Conservation (phyloP, 2,888 invertebrate genomes). For the Icerya purchasi region DNA sequence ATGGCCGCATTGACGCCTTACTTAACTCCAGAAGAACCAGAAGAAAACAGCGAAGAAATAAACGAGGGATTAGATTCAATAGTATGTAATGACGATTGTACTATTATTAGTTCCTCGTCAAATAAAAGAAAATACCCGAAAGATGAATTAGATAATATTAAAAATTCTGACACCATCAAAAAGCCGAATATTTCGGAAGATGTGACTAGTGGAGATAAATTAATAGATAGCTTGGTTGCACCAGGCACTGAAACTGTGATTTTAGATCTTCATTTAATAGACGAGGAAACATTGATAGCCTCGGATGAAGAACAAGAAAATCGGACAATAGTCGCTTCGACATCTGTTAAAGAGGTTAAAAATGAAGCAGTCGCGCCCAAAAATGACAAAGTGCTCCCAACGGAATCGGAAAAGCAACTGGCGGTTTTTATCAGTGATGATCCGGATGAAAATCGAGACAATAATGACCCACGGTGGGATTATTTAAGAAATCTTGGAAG, state of each 20-base stretch:
- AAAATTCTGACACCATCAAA: background rate
- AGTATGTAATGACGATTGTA: background rate
- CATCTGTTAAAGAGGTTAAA: background rate
- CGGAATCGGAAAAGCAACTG: background rate
- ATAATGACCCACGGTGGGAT: conserved; percentile 11
- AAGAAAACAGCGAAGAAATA: background rate
- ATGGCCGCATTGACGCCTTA: background rate
- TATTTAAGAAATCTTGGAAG: conserved; percentile 7
- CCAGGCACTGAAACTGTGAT: background rate
- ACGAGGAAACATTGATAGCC: conserved; percentile 5
- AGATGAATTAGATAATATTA: background rate
- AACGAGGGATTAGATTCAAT: background rate
- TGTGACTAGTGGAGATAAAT: background rate
- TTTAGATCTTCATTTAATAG: too few relatives aligned
- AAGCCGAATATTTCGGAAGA: background rate
- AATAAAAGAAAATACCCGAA: background rate
- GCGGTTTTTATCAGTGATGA: conserved; percentile 3
- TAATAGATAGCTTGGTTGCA: background rate
- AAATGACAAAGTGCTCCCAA: background rate
- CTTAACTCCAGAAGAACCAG: background rate
- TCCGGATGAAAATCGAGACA: conserved; percentile 8
- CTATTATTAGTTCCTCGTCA: background rate
- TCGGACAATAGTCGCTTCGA: background rate
- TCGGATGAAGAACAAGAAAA: conserved; percentile 7
- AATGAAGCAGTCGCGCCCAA: background rate